Percentiles rank a stretch among this genome's conserved stretches.
Conservation (phyloP, 2,797 vertebrate genomes). For the Poeciliopsis paucimaculata region DNA sequence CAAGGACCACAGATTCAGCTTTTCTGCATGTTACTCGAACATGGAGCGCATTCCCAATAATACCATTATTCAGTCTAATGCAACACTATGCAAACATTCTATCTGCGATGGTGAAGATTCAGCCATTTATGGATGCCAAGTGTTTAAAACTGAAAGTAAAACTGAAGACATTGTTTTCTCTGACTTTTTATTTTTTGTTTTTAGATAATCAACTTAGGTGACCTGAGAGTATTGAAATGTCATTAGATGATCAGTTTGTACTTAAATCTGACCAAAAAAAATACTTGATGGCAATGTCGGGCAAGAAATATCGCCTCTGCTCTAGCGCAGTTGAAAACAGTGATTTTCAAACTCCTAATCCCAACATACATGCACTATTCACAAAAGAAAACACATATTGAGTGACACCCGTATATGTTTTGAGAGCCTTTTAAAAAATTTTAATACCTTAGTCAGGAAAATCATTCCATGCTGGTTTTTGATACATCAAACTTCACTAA, state of each 20-base stretch:
- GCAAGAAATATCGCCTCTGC: not conserved
- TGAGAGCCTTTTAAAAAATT: not conserved
- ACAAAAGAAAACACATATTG: not conserved
- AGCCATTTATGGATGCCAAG: not conserved
- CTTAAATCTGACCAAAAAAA: not conserved
- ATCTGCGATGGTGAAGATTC: not conserved
- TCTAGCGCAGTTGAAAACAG: too few relatives aligned
- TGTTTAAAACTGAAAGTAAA: not conserved
- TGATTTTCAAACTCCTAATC: not conserved
- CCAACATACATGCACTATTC: not conserved
- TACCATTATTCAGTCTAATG: not conserved
- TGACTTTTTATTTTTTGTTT: too few relatives aligned
- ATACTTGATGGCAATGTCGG: not conserved
- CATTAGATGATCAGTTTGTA: not conserved
- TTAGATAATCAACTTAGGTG: not conserved
- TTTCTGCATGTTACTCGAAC: not conserved
- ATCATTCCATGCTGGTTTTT: not conserved
- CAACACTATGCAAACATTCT: not conserved
- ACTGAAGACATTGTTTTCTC: not conserved
- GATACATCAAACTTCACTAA: not conserved
- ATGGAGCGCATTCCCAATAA: not conserved
- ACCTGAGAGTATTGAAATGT: not conserved
- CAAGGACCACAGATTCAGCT: not conserved
- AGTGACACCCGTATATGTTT: too few relatives aligned
- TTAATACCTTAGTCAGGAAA: not conserved